Base-by-base conservation (phyloP, 2,113 vertebrate species). In the Leptodactylus fuscus region DNA sequence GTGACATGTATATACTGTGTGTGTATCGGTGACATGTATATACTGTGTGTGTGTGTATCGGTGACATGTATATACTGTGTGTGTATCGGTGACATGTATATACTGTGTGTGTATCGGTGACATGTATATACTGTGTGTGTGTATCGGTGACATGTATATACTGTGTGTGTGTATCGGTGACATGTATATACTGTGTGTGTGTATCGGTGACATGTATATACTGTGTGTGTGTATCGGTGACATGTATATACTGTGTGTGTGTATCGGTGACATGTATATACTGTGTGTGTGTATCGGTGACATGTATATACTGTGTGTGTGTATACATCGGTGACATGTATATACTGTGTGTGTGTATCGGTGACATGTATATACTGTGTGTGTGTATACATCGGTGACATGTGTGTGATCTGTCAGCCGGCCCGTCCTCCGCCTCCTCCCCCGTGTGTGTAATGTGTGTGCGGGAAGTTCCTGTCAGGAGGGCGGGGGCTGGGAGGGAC, bases 391-490 rank as follows among this genome's bases (percentile, higher is more conserved):
- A 55, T 27, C 4, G 1, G 22, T 29, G 12, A 77, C n/a, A 7
- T 34, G 41, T 34, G 80, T 81, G 80, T 70, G 62, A 48, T 27
- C 58, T 65, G 58, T 81, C 80, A 81, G 80, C 80, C 65, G 58
- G n/a, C 11, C 32, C 38, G 11, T 11, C 22, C 24, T 5, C 27
- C 38, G 0, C 38, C 58, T 49, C 60, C 80, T 81, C 70, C 82
- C 70, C 16, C 29, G 82, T 51, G 53, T 38, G 58, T 62, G 58
- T 62, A 62, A 62, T 65, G 58, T 62, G 53, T 44, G 83, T 65
- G 46, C 65, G 74, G 81, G 81, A 78, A 77, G 71, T 70, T 79
- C 83, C 83, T 80, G 84, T 80, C 84, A 80, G 67, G 84, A 80
- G 76, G 83, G 83, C 65, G 83, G 83, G 76, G 76, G 76, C 48